A percentile compares a stretch with the other conserved stretches of the same genome.
phyloP scores from a whole-genome alignment of 2,888 invertebrate species.

The Latrodectus hesperus region DNA sequence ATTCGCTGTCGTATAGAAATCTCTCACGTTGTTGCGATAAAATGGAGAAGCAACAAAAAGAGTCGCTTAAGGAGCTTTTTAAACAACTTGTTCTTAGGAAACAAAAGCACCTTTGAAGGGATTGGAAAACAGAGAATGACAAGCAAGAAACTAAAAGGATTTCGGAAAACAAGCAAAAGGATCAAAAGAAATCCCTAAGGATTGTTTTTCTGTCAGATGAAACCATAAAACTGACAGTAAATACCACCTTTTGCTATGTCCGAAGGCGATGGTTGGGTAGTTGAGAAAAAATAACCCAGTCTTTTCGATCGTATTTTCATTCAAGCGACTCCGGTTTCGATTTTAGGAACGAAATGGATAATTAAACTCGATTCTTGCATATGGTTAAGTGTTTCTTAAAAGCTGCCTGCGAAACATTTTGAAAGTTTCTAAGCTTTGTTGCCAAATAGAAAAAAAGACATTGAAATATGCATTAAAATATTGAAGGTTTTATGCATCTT shows the following conservation, averaged over 20 bases:
- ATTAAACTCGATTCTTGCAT: too few relatives aligned
- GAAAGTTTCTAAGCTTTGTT: too few relatives aligned
- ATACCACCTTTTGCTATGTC: neutral
- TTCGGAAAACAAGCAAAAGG: conserved; percentile 1
- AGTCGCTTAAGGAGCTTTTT: neutral
- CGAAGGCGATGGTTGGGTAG: neutral
- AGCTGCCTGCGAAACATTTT: too few relatives aligned
- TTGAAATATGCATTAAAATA: too few relatives aligned
- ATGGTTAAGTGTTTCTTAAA: too few relatives aligned
- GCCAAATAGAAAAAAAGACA: too few relatives aligned
- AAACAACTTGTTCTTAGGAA: neutral
- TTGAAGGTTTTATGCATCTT: too few relatives aligned
- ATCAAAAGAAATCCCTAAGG: neutral
- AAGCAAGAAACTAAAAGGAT: neutral
- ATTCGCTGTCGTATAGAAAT: neutral
- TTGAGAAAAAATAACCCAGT: neutral
- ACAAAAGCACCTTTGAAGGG: neutral
- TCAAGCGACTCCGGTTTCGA: too few relatives aligned
- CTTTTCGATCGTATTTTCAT: too few relatives aligned
- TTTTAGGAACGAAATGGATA: too few relatives aligned
- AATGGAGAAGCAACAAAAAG: too few relatives aligned
- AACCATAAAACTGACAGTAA: conserved; percentile 3
- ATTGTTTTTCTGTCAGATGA: neutral
- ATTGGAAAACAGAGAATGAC: neutral
- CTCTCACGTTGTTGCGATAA: too few relatives aligned